phyloP scores from a whole-genome alignment of 2,113 vertebrate species.

The Callorhinus ursinus region DNA sequence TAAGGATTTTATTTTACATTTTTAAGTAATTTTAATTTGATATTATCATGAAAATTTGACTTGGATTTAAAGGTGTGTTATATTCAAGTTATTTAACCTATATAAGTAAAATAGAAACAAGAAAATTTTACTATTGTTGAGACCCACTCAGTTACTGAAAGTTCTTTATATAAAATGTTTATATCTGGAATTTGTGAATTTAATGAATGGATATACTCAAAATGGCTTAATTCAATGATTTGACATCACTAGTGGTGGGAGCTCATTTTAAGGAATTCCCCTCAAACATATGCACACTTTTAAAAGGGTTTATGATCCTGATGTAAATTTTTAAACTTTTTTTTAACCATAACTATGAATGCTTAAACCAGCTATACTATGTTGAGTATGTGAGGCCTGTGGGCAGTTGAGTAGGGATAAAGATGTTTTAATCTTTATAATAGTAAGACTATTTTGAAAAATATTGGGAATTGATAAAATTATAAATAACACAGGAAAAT shows the following conservation, averaged over 20 bases:
- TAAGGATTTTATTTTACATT: background rate
- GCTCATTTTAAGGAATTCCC: background rate
- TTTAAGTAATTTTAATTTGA: background rate
- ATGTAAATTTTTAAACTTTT: background rate
- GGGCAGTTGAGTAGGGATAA: background rate
- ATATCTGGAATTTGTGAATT: background rate
- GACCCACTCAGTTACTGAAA: background rate
- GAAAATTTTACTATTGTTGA: background rate
- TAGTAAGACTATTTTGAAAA: background rate
- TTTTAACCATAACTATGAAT: background rate
- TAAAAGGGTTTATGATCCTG: background rate
- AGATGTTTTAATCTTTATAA: background rate
- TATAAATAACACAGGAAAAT: background rate
- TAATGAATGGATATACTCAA: background rate
- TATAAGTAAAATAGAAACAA: background rate
- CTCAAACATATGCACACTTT: background rate
- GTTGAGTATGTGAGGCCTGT: background rate
- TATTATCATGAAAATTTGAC: background rate
- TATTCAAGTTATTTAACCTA: background rate
- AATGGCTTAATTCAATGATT: background rate
- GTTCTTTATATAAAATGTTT: background rate
- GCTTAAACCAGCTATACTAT: background rate
- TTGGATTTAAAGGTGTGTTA: background rate
- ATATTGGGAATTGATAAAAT: background rate
- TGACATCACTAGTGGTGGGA: background rate